Evolutionary conservation across 2,797 vertebrate genomes (phyloP), one percentile per base, ranked within the genome.

Genomic region (Vireo griseus): DNA sequence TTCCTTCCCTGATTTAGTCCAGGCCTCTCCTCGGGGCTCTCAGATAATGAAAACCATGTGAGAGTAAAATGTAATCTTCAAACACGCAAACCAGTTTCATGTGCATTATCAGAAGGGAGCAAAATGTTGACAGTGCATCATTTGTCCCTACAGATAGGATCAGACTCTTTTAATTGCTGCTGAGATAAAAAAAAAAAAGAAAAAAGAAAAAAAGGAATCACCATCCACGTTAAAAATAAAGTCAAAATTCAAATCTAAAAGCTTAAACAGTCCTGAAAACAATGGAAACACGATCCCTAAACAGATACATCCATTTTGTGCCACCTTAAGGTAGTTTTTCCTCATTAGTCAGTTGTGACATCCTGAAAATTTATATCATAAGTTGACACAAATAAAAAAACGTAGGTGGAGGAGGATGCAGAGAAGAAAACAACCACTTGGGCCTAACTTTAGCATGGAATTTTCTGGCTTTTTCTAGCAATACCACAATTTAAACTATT

Each of bases 31-130:
- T 97, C 59, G 0, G 90, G 91, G 94, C 87, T 90, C 75, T 88
- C 13, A 47, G 93, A 97, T 98, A 98, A 98, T 98, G 97, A 97
- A 97, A 98, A 97, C 95, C 98, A 98, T 97, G 97, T 98, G 98
- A 97, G 95, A 92, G 75, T 57, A 97, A 97, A 96, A 95, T 86
- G 94, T 76, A 95, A 92, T 95, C 96, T 97, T 96, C 97, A 97
- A 96, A 97, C 94, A 87, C 44, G 54, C 95, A 96, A 96, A 97
- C 66, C 89, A 72, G 94, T 95, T 96, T 97, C 96, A 89, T 96
- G 96, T 94, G 90, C 94, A 94, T 92, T 97, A 97, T 95, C 95
- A 85, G 94, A 71, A 61, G 33, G 55, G 74, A 95, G 77, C 58
- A 76, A 90, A 96, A 97, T 7, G 87, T 96, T 97, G 96, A 94